These are phyloP conservation scores for Axis porcinus DNA, from an alignment of 2,113 vertebrate genomes.

Conservation along the genomic window DNA sequence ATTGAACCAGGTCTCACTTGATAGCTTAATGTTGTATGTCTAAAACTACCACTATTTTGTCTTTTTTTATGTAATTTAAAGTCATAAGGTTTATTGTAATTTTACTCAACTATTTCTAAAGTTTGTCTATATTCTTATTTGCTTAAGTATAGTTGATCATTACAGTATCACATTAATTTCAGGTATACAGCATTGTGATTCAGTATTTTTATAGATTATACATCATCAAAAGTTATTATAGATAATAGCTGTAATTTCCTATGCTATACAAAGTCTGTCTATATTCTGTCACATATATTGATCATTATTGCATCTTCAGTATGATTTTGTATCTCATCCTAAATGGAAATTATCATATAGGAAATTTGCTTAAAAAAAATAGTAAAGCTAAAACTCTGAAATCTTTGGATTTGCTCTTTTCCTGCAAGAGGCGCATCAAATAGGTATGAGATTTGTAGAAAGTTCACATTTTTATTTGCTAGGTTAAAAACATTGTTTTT, in stretches of 20 bases:
- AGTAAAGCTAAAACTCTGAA: background rate
- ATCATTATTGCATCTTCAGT: background rate
- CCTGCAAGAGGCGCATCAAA: background rate
- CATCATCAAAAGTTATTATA: background rate
- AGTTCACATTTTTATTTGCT: constrained; percentile 13
- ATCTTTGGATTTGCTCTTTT: background rate
- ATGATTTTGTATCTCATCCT: background rate
- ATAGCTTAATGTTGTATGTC: background rate
- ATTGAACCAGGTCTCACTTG: background rate
- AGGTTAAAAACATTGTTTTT: background rate
- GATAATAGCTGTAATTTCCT: background rate
- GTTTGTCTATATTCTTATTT: background rate
- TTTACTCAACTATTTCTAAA: constrained; percentile 11
- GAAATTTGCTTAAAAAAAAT: background rate
- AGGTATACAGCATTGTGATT: background rate
- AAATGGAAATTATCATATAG: background rate
- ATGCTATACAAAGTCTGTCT: background rate
- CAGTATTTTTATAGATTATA: background rate
- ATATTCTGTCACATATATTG: background rate
- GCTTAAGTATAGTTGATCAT: background rate
- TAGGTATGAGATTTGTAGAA: background rate
- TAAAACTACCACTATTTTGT: background rate
- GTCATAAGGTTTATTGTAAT: background rate
- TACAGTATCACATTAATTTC: background rate
- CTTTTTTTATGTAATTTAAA: background rate